Evolutionary conservation across 2,113 vertebrate species (phyloP), one percentile per base, ranked within the genome.

Genomic region (Pelecanoides urinatrix): DNA sequence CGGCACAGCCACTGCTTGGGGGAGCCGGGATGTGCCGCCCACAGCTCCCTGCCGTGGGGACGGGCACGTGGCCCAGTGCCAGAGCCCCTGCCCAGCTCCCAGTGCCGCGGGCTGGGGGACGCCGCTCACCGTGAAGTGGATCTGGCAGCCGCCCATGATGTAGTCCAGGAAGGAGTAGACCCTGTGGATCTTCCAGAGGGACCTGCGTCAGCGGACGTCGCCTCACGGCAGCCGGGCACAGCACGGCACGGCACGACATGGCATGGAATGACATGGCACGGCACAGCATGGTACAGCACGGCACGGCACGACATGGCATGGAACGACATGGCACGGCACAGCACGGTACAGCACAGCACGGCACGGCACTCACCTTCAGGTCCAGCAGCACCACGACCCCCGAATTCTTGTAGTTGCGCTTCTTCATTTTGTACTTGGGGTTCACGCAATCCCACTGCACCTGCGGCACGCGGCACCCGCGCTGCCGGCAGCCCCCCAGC

Each of bases 101-200:
- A 8, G 40, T 17, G 8, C 36, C 20, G 25, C 1, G 9, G 67
- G 74, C 22, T 10, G n/a, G 40, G 26, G 47, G n/a, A 13, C 1
- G 0, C 12, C 9, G 94, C 98, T 99, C 97, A 99, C 99, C 58
- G 99, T 99, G 97, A 99, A 99, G 97, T 99, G 99, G 96, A 99
- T 99, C 97, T 99, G 99, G 96, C 99, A 99, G 97, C 99, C 99
- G 4, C 99, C 99, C 99, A 99, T 99, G 97, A 99, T 99, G 98
- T 99, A 99, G 97, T 99, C 99, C 97, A 99, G 98, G 98, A 99
- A 99, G 81, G 99, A 99, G 94, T 99, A 99, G 32, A 99, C 98
- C 98, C 99, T 99, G 98, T 99, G 99, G 96, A 99, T 98, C 99
- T 99, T 98, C 87, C 94, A 87, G 77, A 93, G 73, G 78, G 61